These are phyloP conservation scores for Trichosurus vulpecula DNA, from an alignment of 2,797 vertebrate species.

Conservation along the genomic window DNA sequence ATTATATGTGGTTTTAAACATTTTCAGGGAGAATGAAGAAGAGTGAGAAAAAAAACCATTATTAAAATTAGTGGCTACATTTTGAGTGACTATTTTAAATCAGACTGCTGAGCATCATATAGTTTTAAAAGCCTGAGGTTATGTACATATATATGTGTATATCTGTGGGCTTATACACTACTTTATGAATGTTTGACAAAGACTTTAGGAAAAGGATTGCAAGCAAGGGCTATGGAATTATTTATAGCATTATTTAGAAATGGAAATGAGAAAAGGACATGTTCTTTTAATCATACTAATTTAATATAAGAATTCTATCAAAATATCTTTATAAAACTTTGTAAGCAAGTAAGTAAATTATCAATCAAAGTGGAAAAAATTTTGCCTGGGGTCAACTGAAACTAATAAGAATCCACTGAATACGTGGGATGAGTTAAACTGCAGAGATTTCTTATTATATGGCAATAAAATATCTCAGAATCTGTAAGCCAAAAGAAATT, in stretches of 20 bases:
- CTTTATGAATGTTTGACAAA: conserved; percentile 56
- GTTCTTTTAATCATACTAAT: conserved; percentile 77
- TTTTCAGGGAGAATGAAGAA: conserved; percentile 44
- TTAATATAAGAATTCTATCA: conserved; percentile 78
- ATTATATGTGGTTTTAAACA: conserved; percentile 53
- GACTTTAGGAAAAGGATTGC: conserved; percentile 56
- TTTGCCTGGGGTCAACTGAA: conserved; percentile 80
- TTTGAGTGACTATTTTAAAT: conserved; percentile 74
- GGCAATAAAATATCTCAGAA: conserved; percentile 31
- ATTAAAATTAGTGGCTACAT: conserved; percentile 69
- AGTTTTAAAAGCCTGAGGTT: conserved; percentile 36
- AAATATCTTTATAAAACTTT: conserved; percentile 81
- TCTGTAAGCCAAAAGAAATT: background rate
- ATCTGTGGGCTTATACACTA: conserved; percentile 60
- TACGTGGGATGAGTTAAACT: conserved; percentile 81
- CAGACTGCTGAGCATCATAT: conserved; percentile 53
- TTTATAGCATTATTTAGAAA: conserved; percentile 72
- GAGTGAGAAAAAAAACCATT: conserved; percentile 71
- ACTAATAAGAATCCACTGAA: conserved; percentile 82
- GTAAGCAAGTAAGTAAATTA: conserved; percentile 81
- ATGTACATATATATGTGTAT: background rate
- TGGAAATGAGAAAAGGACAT: conserved; percentile 68
- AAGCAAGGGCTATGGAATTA: conserved; percentile 60
- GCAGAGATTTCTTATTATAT: conserved; percentile 36
- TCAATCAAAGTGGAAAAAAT: conserved; percentile 76